Percentiles rank a stretch among this genome's conserved stretches.
Evolutionary conservation across 1,140 invertebrate genomes (phyloP).

Genomic region (Ganaspis sp.): DNA sequence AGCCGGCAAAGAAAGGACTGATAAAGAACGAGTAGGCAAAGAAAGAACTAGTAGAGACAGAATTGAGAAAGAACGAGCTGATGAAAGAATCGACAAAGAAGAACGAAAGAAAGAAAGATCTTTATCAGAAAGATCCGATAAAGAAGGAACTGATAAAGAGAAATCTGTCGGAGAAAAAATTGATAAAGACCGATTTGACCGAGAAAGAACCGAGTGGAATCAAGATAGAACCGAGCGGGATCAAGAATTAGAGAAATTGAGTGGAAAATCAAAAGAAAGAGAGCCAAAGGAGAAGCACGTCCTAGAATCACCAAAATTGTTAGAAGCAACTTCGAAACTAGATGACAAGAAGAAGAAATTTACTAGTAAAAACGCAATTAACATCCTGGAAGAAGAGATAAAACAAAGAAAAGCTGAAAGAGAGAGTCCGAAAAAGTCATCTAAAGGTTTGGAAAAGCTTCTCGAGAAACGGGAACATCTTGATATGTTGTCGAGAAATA

Average conservation of each 20-base stretch:
- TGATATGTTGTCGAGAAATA: conserved; percentile 71
- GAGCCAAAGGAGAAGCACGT: background rate
- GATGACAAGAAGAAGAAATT: conserved; percentile 27
- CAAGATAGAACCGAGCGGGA: background rate
- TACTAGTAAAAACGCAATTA: conserved; percentile 60
- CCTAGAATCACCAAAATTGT: background rate
- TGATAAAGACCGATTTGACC: background rate
- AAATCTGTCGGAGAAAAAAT: too few relatives aligned
- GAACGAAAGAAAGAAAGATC: background rate
- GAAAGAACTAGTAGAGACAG: background rate
- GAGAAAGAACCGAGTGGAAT: background rate
- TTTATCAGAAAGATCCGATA: background rate
- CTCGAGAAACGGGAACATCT: conserved; percentile 74
- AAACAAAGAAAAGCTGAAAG: conserved; percentile 76
- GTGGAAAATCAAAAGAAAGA: background rate
- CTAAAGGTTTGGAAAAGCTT: conserved; percentile 75
- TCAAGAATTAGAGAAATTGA: background rate
- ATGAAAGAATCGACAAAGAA: background rate
- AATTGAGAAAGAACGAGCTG: too few relatives aligned
- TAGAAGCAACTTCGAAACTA: background rate
- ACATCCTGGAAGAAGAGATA: conserved; percentile 78
- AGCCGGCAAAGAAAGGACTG: background rate
- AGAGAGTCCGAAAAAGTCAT: conserved; percentile 74
- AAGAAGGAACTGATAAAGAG: background rate
- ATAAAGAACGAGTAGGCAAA: background rate